phyloP scores from a whole-genome alignment of 37 sponge, comb jelly and placozoan genomes.

The Spongia lamella region DNA sequence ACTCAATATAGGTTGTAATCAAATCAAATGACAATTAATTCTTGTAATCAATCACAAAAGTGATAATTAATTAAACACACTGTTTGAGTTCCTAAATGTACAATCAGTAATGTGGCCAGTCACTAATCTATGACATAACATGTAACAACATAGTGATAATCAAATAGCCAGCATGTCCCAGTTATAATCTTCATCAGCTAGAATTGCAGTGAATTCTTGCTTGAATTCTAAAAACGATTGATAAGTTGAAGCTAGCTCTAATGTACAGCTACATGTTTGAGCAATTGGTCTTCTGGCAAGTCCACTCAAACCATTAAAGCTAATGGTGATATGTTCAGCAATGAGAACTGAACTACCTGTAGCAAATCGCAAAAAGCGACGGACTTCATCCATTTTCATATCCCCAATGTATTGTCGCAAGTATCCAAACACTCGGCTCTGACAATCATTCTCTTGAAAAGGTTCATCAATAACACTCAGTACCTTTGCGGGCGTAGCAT shows the following conservation, averaged over 20 bases:
- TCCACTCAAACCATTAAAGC: constrained; percentile 1
- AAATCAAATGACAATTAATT: too few relatives aligned
- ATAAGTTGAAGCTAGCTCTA: constrained; percentile 8
- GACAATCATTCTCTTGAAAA: not conserved
- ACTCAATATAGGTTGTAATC: too few relatives aligned
- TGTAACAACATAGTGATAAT: too few relatives aligned
- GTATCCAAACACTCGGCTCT: not conserved
- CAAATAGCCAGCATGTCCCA: too few relatives aligned
- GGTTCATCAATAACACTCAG: constrained; percentile 3
- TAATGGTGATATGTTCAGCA: not conserved
- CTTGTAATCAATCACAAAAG: too few relatives aligned
- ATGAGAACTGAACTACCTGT: constrained; percentile 18
- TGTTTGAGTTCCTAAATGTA: too few relatives aligned
- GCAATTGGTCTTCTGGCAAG: constrained; percentile 10
- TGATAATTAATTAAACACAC: too few relatives aligned
- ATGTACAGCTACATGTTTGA: not conserved
- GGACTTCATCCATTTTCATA: constrained; percentile 3
- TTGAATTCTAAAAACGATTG: not conserved
- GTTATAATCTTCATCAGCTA: not conserved
- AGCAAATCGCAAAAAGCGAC: constrained; percentile 6
- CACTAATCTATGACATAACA: too few relatives aligned
- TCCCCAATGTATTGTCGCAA: not conserved
- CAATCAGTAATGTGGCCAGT: too few relatives aligned
- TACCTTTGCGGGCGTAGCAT: not conserved
- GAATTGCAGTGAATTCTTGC: constrained; percentile 3